Evolutionary conservation across 2,113 vertebrate species (phyloP), one percentile per base, ranked within the genome.

Genomic region (Carassius auratus): DNA sequence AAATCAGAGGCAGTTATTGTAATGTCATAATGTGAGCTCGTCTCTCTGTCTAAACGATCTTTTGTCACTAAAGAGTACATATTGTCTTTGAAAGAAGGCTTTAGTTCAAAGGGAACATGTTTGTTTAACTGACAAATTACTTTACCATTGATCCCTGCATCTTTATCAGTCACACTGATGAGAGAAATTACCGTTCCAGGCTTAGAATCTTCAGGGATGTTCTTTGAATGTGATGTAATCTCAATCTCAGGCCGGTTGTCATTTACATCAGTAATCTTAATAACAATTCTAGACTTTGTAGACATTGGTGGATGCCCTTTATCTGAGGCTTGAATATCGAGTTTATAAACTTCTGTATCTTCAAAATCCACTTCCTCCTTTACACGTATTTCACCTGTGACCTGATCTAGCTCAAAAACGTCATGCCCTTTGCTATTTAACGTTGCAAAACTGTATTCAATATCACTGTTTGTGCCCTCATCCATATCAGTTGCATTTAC

Each of bases 11-110:
- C 93, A 64, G 86, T 92, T 81, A 94, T 86, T 69, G 76, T 92
- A 12, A 94, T 92, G 0, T 91, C 89, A 89, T 92, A 93, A n/a
- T 87, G 14, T 0, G 91, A 88, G 13, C 77, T 74, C 1, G 0
- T 23, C 64, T 94, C 94, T 88, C 93, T 66, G 45, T 94, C 93
- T 30, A 94, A 90, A 8, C 42, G 75, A 0, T 81, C 86, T 21
- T 92, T 93, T 55, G 89, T 92, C 5, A 93, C 90, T 0, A 94
- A 85, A 21, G 94, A 93, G 33, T 90, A 94, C 88, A 93, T 91
- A 69, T 94, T 94, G 26, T 93, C 91, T 30, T 93, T 85, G 50
- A 90, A 83, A 0, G 93, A 93, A 13, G 91, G 91, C 0, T 23
- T 94, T 52, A 94, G 86, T 55, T 93, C 92, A 91, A 94, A 94